These are phyloP conservation scores for Lacerta viridis DNA, from an alignment of 2,797 vertebrate genomes.

Conservation along the genomic window DNA sequence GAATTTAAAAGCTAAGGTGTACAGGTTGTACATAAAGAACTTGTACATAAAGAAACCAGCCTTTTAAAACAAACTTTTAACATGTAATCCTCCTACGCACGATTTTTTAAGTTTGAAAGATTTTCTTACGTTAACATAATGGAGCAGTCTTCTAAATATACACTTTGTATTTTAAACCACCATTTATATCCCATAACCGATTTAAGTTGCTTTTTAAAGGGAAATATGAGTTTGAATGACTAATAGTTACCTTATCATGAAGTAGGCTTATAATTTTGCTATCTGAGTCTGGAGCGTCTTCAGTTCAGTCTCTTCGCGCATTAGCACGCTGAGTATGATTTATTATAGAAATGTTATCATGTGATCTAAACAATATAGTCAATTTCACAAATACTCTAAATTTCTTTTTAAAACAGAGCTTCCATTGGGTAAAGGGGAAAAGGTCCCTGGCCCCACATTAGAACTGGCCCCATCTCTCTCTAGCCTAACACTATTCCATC, in stretches of 20 bases:
- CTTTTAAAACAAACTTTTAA: slow-evolving; percentile 24
- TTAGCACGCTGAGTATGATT: slow-evolving; percentile 99
- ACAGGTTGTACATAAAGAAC: slow-evolving; percentile 9
- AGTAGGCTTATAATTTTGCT: slow-evolving; percentile 99
- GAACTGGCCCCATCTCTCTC: slow-evolving; percentile 64
- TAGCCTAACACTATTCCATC: slow-evolving; percentile 69
- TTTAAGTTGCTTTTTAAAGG: slow-evolving; percentile 88
- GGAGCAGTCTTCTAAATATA: slow-evolving; percentile 74
- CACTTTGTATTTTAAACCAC: slow-evolving; percentile 77
- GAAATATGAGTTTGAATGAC: slow-evolving; percentile 98
- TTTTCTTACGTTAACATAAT: slow-evolving; percentile 33
- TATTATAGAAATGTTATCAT: slow-evolving; percentile 99
- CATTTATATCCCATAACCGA: slow-evolving; percentile 84
- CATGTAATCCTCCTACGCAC: slow-evolving; percentile 50
- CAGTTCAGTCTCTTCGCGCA: slow-evolving; percentile 99
- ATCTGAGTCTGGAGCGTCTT: slow-evolving; percentile 99
- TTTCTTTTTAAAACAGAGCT: slow-evolving; percentile 84
- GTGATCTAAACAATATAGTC: slow-evolving; percentile 97
- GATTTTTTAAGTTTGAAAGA: slow-evolving; percentile 47
- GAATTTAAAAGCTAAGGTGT: slow-evolving; percentile 21
- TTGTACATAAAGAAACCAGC: slow-evolving; percentile 30
- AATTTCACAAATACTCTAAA: slow-evolving; percentile 93
- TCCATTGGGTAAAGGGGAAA: slow-evolving; percentile 78
- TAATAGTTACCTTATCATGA: slow-evolving; percentile 99
- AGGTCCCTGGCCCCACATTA: slow-evolving; percentile 70